A percentile compares a stretch with the other conserved stretches of the same genome.
Evolutionary conservation across 1,140 invertebrate species (phyloP).

Genomic region (Stegodyphus mimosarum): DNA sequence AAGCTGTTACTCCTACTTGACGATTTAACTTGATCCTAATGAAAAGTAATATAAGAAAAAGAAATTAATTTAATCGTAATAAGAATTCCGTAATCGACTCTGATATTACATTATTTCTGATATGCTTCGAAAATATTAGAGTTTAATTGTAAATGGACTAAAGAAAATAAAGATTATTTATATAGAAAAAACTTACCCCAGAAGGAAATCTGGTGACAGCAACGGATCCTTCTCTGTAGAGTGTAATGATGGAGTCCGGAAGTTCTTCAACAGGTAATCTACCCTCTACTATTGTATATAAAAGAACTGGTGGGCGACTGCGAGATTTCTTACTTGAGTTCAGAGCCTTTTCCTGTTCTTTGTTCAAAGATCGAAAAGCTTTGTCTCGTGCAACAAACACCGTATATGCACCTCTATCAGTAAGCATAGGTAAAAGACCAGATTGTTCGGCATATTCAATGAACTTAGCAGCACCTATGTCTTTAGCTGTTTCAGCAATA

Average conservation of each 20-base stretch:
- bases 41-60: too few species aligned
- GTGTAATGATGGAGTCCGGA: constrained; percentile 8
- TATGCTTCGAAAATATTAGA: background rate
- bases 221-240: constrained; percentile 29
- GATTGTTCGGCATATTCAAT: constrained; percentile 19
- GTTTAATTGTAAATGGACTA: background rate
- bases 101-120: background rate
- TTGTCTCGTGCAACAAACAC: constrained; percentile 26
- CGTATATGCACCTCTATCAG: constrained; percentile 18
- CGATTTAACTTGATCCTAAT: too few species aligned
- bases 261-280: constrained; percentile 18
- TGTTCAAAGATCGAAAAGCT: constrained; percentile 15
- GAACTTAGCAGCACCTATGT: constrained; percentile 14
- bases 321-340: constrained; percentile 27
- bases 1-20: too few species aligned
- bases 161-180: too few species aligned
- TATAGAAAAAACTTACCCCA: constrained; percentile 12
- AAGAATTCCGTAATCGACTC: too few species aligned
- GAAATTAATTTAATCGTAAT: too few species aligned
- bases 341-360: constrained; percentile 26
- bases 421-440: constrained; percentile 25
- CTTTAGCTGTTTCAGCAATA: constrained; percentile 22
- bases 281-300: constrained; percentile 30
- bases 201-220: background rate
- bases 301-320: constrained; percentile 13